Conservation (phyloP, 2,888 invertebrate species). For the Digitonthophagus gazella region DNA sequence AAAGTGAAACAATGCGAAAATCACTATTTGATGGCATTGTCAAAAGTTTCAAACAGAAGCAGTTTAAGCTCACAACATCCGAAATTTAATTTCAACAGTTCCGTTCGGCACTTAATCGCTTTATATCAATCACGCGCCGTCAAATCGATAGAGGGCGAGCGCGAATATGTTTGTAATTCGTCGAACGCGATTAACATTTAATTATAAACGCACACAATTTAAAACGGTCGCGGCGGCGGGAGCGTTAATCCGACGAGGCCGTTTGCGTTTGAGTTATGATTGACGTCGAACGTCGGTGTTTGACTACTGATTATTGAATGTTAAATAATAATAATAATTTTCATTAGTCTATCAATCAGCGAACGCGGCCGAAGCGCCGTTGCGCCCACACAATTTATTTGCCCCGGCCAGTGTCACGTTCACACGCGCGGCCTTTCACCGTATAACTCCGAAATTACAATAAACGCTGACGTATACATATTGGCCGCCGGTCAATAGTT, state of each 20-base stretch:
- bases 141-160: background rate
- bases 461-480: conserved; percentile 25
- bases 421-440: conserved; percentile 19
- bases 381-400: conserved; percentile 24
- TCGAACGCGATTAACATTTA: conserved; percentile 14
- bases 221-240: conserved; percentile 4
- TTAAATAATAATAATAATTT: conserved; percentile 28
- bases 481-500: conserved; percentile 24
- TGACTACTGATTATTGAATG: conserved; percentile 24
- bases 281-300: conserved; percentile 21
- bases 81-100: background rate
- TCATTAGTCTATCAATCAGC: conserved; percentile 28
- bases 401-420: conserved; percentile 24
- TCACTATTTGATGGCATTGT: background rate
- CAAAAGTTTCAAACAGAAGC: too few relatives aligned
- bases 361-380: conserved; percentile 9
- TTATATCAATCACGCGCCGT: conserved; percentile 7
- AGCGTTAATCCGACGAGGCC: background rate
- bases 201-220: conserved; percentile 14
- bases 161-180: conserved; percentile 10
- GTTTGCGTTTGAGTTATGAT: conserved; percentile 22
- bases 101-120: conserved; percentile 4
- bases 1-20: background rate
- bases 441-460: conserved; percentile 26
- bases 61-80: background rate